phyloP scores from a whole-genome alignment of 2,113 vertebrate genomes.

The Saiga tatarica region DNA sequence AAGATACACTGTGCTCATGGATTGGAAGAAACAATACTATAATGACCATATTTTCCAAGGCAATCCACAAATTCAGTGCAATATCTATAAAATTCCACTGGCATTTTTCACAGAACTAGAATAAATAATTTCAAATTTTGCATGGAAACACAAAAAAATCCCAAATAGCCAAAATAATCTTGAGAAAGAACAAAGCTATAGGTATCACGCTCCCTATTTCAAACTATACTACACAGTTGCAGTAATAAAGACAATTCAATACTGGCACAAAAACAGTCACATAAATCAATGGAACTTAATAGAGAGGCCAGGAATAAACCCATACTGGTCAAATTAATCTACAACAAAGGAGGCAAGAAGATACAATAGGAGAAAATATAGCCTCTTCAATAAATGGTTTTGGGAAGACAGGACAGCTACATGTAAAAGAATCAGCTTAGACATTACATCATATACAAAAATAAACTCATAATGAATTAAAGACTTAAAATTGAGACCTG shows the following conservation, averaged over 20 bases:
- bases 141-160: not conserved
- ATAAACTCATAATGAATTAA: not conserved
- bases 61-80: not conserved
- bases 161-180: not conserved
- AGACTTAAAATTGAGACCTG: not conserved
- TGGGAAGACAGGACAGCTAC: not conserved
- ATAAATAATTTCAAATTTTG: not conserved
- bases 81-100: not conserved
- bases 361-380: not conserved
- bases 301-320: not conserved
- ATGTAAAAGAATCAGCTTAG: not conserved
- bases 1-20: not conserved
- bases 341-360: not conserved
- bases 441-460: not conserved
- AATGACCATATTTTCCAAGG: not conserved
- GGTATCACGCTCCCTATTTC: not conserved
- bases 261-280: not conserved
- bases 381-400: not conserved
- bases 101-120: not conserved
- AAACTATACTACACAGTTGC: not conserved
- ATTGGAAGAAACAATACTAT: not conserved
- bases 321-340: not conserved
- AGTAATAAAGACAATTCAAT: not conserved
- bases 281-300: not conserved
- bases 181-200: not conserved